Percentiles rank a stretch among this genome's conserved stretches.
Evolutionary conservation across 2,797 vertebrate genomes (phyloP).

Genomic region (Mormyrops boulengeri): DNA sequence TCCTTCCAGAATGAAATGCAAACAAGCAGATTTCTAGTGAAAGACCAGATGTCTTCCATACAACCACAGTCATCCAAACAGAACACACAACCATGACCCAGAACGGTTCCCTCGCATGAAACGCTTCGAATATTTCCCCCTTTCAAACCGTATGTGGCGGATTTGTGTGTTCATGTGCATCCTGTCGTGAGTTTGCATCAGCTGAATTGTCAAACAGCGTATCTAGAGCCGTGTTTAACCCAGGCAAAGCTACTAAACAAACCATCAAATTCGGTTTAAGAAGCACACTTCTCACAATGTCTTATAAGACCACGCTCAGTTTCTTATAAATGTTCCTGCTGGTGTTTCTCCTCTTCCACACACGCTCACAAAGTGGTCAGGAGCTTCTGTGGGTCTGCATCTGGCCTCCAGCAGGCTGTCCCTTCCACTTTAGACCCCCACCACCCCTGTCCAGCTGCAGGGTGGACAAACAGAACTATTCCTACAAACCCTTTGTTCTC

Average conservation of each 20-base stretch:
- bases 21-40: neutral
- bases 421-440: neutral
- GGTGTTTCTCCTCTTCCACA: neutral
- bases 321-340: neutral
- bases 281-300: neutral
- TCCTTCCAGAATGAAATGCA: neutral
- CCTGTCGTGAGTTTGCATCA: neutral
- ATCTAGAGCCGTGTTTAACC: neutral
- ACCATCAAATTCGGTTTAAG: slow-evolving; percentile 1
- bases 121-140: neutral
- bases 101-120: neutral
- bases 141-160: neutral
- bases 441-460: neutral
- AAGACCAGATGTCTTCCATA: neutral
- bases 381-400: neutral
- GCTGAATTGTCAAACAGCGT: neutral
- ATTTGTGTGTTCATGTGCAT: neutral
- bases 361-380: neutral
- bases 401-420: neutral
- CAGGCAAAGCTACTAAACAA: neutral
- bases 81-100: neutral
- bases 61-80: neutral
- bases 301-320: neutral
- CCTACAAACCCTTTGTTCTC: neutral
- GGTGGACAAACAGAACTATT: neutral